Evolutionary conservation across 2,113 vertebrate species (phyloP).

Genomic region (Carassius gibelio): DNA sequence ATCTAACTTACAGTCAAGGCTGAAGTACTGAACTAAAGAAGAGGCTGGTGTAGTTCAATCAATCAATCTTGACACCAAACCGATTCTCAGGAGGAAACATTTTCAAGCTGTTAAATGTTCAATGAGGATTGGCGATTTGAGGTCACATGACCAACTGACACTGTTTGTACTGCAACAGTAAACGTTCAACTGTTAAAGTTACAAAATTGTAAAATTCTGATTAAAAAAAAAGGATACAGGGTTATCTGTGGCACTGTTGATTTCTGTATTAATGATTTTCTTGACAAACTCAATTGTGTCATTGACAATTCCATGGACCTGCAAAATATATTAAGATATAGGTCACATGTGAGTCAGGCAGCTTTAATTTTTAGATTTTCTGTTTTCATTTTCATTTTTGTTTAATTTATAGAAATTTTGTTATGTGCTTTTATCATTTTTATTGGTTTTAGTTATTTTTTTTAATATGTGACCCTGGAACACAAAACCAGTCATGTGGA

Average conservation of each 20-base stretch:
- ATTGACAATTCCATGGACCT: conserved; percentile 93
- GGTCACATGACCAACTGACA: conserved; percentile 43
- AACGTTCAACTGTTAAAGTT: neutral
- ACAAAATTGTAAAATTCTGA: neutral
- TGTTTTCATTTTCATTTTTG: neutral
- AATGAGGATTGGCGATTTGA: neutral
- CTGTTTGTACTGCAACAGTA: neutral
- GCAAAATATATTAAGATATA: conserved; percentile 5
- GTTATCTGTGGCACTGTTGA: conserved; percentile 98
- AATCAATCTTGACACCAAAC: neutral
- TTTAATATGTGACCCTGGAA: neutral
- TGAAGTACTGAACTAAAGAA: conserved; percentile 28
- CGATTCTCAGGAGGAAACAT: neutral
- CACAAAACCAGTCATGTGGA: too few relatives aligned
- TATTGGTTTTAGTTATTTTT: neutral
- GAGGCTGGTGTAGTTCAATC: neutral
- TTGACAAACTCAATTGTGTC: conserved; percentile 95
- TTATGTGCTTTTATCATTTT: neutral
- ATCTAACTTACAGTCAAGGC: conserved; percentile 82
- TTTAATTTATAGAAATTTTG: neutral
- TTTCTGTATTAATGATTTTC: conserved; percentile 92
- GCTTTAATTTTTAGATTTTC: neutral
- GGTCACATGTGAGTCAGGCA: neutral
- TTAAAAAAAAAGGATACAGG: conserved; percentile 88
- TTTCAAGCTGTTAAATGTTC: too few relatives aligned